Evolutionary conservation across 1,140 invertebrate genomes (phyloP).

Genomic region (Trialeurodes vaporariorum): DNA sequence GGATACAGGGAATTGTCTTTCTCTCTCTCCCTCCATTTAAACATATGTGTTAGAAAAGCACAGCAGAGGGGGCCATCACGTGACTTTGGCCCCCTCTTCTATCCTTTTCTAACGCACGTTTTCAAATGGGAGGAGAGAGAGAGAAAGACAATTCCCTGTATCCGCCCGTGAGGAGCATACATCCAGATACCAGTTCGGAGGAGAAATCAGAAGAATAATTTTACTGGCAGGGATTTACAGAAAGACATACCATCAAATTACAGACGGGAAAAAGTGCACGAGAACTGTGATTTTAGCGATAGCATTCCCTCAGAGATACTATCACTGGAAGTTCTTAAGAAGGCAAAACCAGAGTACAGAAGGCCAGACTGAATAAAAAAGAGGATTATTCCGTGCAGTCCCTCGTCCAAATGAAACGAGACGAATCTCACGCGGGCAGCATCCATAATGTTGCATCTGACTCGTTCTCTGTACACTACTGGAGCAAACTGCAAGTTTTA

Average conservation of each 20-base stretch:
- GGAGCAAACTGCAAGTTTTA: background rate
- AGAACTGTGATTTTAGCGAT: background rate
- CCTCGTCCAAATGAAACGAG: background rate
- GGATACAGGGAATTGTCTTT: no score
- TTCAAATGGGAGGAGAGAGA: no score
- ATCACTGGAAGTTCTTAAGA: background rate
- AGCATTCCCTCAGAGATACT: background rate
- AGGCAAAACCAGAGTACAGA: background rate
- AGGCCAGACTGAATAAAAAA: background rate
- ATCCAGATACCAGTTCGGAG: background rate
- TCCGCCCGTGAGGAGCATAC: no score
- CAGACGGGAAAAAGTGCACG: background rate
- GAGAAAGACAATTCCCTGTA: no score
- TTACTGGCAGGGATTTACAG: background rate
- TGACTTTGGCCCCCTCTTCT: no score
- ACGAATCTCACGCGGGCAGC: conserved; percentile 3
- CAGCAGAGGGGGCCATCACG: no score
- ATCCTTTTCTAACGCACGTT: no score
- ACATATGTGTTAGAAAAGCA: no score
- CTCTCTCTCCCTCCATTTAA: no score
- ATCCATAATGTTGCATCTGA: conserved; percentile 8
- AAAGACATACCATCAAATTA: background rate
- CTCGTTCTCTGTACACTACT: conserved; percentile 2
- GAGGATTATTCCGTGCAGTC: background rate
- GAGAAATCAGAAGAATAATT: background rate